Base-by-base conservation (phyloP, 2,113 vertebrate species). In the Morone chrysops region DNA sequence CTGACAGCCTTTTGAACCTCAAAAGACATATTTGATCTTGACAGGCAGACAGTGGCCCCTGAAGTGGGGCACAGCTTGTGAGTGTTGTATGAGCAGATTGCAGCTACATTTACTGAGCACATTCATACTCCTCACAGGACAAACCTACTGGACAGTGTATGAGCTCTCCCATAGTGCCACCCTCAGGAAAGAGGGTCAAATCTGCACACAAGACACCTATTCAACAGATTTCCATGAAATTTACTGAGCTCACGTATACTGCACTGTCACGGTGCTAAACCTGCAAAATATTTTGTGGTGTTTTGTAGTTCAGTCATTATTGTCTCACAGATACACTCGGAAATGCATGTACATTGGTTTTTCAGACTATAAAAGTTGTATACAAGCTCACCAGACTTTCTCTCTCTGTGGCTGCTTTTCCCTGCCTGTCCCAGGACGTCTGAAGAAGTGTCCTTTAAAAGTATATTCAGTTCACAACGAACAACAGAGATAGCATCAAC, bases 401-500 rank as follows among this genome's bases (percentile, higher is more conserved):
- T 47, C n/a, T 60, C n/a, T 18, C 14, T 45, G 3, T 3, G 11
- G 8, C 22, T 11, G n/a, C 71, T 38, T 83, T 59, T 41, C 1
- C 20, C 7, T 14, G 38, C 57, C 17, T 65, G 14, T 63, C 8
- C 8, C 1, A n/a, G 67, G 20, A 54, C 40, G 66, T 61, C 16
- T 40, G 18, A 59, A 70, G 12, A 66, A 62, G 38, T 60, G 63
- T 20, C 62, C 20, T 68, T 75, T 66, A 48, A 41, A 50, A 57
- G 12, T 22, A 16, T 25, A 38, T 60, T 7, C 31, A 22, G 13
- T 73, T 63, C 53, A 36, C 54, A 31, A 10, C 0, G 0, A 17
- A 62, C 80, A 70, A 71, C 25, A 20, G 47, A 38, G 51, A 78
- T 78, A 54, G 25, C 47, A 78, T 38, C 65, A 4, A 31, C 20